Evolutionary conservation across 1,140 invertebrate genomes (phyloP), one percentile per base, ranked within the genome.

Genomic region (Tribolium castaneum): DNA sequence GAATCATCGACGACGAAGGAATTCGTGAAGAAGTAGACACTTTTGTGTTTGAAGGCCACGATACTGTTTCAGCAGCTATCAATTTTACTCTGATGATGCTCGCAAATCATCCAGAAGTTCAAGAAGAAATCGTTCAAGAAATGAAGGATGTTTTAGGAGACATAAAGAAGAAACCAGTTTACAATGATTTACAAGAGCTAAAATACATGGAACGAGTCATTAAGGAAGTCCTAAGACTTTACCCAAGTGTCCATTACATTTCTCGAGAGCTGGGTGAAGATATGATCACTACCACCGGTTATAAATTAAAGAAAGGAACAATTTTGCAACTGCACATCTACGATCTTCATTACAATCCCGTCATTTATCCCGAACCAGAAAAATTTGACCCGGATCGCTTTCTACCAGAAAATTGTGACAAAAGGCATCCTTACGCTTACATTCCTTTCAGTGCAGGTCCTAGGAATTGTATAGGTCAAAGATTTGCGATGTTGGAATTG

Each of bases 1-100:
- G 86, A 5, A 84, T 86, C 6, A 86, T 95, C 10, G 86, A 89
- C 0, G 89, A 92, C 79, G 90, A 91, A 78, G 91, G 93, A 82
- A 94, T 96, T 62, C 88, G 93, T 62, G 94, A 96, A 85, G 95
- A 96, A 88, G 94, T 95, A 3, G 94, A 96, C 83, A 96, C 95
- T 3, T 96, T 96, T 83, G 95, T 94, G 91, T 94, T 94, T 86
- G 93, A 93, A 89, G 93, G 93, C 70, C 35, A 49, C 19, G 14
- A 19, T 19, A 54, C 13, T 39, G 12, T 39, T 10, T 35, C 39
- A 45, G 39, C 39, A 45, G 39, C 39, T 45, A 19, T 13, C 13
- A 10, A 52, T 76, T 39, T 12, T 10, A 7, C 10, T 71, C 19
- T 51, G n/a, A 6, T 90, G 78, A 82, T 86, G 16, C 83, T 93